Base-by-base conservation (phyloP, 2,888 invertebrate genomes). In the Hypselothyrea guttata region DNA sequence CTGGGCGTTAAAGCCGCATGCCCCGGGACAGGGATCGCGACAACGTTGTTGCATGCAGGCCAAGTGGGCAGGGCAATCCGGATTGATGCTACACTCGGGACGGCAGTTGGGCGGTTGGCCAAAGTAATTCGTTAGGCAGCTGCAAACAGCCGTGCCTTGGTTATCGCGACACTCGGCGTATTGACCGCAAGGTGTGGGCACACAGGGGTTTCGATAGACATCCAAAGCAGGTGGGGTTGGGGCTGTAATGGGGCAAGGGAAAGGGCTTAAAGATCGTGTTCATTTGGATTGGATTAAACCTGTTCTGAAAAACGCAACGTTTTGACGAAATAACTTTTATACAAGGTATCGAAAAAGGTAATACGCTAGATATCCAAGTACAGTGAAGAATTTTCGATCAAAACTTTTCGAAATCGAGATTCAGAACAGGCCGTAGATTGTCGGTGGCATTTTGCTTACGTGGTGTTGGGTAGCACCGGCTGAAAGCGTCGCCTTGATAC, bases 401-500 rank as follows among this genome's bases (percentile, higher is more conserved):
- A n/a, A n/a, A n/a, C n/a, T n/a, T n/a, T n/a, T n/a, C n/a, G 8
- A 22, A 40, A 13, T 4, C 12, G 9, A 9, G 8, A 11, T n/a
- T n/a, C n/a, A n/a, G 28, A 0, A 22, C 9, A 13, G n/a, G 22
- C 2, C 9, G 13, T 22, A 11, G 8, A 12, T n/a, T 7, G n/a
- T n/a, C n/a, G n/a, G n/a, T n/a, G n/a, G n/a, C n/a, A n/a, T n/a
- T n/a, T n/a, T 41, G 55, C 90, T 90, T 90, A 89, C 90, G 86
- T 70, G 89, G 89, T 56, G 90, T 88, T 38, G 91, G 89, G 67
- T 90, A 91, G 77, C 94, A 94, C 75, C 92, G 91, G 0, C 92
- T 92, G 85, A 95, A 95, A 40, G 95, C 94, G 91, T 95, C 94
- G 68, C 95, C 95, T 74, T 93, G 93, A 81, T 92, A 94, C 34